Evolutionary conservation across 92 coral and sea anemone species (phyloP).

Genomic region (Phenganax marumi): DNA sequence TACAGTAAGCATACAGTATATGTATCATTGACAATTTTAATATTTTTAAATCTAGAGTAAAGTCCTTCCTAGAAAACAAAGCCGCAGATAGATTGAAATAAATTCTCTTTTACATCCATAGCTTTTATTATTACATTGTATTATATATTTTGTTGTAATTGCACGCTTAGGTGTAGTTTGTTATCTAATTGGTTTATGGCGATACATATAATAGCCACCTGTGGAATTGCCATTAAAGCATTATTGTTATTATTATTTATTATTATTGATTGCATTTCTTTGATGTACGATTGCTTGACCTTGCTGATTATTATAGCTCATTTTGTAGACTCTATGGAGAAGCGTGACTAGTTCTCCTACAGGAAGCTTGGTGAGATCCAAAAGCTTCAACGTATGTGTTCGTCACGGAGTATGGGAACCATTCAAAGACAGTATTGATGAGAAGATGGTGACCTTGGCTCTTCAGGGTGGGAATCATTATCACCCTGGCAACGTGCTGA

Average conservation of each 20-base stretch:
- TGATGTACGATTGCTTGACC: background rate
- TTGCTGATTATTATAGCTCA: background rate
- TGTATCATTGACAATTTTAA: too few relatives aligned
- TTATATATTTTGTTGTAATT: too few relatives aligned
- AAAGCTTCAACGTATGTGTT: slow-evolving; percentile 73
- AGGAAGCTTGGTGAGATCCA: slow-evolving; percentile 91
- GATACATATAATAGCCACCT: too few relatives aligned
- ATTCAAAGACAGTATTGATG: slow-evolving; percentile 66
- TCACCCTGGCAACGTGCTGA: slow-evolving; percentile 78
- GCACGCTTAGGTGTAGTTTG: too few relatives aligned
- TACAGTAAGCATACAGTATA: slow-evolving; percentile 2
- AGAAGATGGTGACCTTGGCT: slow-evolving; percentile 60
- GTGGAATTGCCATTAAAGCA: too few relatives aligned
- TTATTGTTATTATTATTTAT: too few relatives aligned
- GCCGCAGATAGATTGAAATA: background rate
- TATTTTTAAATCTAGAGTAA: too few relatives aligned
- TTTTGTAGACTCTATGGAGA: slow-evolving; percentile 52
- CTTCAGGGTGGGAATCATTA: slow-evolving; percentile 65
- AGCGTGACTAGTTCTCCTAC: slow-evolving; percentile 45
- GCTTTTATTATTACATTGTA: too few relatives aligned
- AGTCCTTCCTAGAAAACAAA: too few relatives aligned
- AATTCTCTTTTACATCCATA: too few relatives aligned
- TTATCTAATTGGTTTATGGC: too few relatives aligned
- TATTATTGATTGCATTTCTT: too few relatives aligned
- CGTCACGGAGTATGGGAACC: slow-evolving; percentile 93